Conservation (phyloP, 2,888 invertebrate species). For the Keiferia lycopersicella region DNA sequence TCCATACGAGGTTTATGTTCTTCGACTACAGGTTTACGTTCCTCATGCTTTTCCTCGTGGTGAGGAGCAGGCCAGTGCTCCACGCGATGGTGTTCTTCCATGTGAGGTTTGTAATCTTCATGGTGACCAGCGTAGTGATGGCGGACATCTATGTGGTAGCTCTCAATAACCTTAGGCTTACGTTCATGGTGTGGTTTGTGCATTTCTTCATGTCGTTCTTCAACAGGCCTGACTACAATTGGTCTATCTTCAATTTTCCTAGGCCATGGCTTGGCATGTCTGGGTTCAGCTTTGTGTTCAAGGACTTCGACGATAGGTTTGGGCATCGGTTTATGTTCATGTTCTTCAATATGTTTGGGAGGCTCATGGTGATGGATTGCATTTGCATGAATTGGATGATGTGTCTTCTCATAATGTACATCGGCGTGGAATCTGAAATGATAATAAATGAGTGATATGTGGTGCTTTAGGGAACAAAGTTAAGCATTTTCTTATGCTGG, state of each 20-base stretch:
- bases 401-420: constrained; percentile 33
- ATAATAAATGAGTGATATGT: background rate
- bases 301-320: background rate
- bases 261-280: constrained; percentile 1
- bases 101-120: background rate
- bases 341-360: constrained; percentile 2
- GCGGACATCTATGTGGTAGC: constrained; percentile 10
- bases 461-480: background rate
- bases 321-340: too few relatives aligned
- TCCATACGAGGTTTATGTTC: too few relatives aligned
- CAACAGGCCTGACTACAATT: background rate
- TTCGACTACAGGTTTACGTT: background rate
- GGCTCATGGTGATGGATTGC: constrained; percentile 25
- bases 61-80: constrained; percentile 14
- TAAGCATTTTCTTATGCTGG: background rate
- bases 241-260: constrained; percentile 7
- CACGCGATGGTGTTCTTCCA: background rate
- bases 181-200: constrained; percentile 17
- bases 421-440: constrained; percentile 35
- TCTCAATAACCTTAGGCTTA: constrained; percentile 12
- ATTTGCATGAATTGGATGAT: constrained; percentile 26
- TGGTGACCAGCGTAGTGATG: background rate
- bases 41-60: background rate
- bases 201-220: background rate
- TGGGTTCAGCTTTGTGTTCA: constrained; percentile 13